A percentile compares a stretch with the other conserved stretches of the same genome.
These are phyloP conservation scores for Epinotia bilunana DNA, from an alignment of 2,888 invertebrate genomes.

Conservation along the genomic window DNA sequence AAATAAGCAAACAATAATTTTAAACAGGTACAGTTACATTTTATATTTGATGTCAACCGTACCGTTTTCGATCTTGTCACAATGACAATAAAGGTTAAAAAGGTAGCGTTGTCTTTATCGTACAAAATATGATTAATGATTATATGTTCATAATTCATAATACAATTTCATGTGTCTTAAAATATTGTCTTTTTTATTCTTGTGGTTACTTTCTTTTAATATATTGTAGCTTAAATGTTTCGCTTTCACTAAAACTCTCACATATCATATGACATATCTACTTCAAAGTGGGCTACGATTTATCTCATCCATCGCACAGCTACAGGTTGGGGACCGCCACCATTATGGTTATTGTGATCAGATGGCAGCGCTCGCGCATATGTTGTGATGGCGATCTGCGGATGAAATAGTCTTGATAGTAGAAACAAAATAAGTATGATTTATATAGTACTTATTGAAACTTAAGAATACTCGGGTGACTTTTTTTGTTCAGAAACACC, in stretches of 20 bases:
- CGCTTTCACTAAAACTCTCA: background rate
- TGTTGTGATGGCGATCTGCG: constrained; percentile 59
- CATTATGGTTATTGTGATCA: constrained; percentile 75
- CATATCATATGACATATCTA: constrained; percentile 13
- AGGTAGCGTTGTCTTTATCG: no score
- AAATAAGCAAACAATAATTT: no score
- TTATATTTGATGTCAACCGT: no score
- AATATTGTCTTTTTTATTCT: background rate
- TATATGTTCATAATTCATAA: no score
- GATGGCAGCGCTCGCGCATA: constrained; percentile 66
- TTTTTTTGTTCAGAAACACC: no score
- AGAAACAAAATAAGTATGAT: constrained; percentile 26
- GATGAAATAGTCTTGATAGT: constrained; percentile 61
- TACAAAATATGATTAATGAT: no score
- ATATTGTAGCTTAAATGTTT: background rate
- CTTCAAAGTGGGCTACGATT: constrained; percentile 34
- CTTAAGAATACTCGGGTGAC: background rate
- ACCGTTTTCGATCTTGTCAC: no score
- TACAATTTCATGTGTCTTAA: background rate
- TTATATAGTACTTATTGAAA: background rate
- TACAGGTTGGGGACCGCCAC: constrained; percentile 51
- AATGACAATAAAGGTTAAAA: no score
- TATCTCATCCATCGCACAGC: constrained; percentile 39
- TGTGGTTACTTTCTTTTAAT: background rate
- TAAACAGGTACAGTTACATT: no score